These are phyloP conservation scores for Plusia festucae DNA, from an alignment of 2,888 invertebrate genomes.

Conservation along the genomic window DNA sequence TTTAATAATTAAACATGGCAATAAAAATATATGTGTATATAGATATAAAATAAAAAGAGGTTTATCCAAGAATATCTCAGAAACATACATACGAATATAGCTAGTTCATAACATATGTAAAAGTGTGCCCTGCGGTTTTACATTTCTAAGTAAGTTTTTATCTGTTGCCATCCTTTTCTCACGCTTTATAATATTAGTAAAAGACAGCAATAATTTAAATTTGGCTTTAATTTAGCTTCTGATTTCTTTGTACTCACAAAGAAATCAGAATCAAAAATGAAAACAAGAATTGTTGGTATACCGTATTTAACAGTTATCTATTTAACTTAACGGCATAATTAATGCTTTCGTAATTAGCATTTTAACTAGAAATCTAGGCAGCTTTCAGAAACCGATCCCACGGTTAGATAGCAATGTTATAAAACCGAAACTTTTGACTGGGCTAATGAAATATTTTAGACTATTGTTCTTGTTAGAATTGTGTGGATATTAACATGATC, in stretches of 20 bases:
- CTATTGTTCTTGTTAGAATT: conserved; percentile 5
- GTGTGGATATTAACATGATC: conserved; percentile 46
- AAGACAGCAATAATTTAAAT: no score
- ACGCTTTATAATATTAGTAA: no score
- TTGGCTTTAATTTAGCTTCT: no score
- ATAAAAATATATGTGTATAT: conserved; percentile 2
- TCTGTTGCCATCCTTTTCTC: no score
- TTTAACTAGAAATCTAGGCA: conserved; percentile 39
- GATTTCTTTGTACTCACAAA: no score
- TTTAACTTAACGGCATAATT: conserved; percentile 21
- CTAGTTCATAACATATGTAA: no score
- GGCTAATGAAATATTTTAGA: conserved; percentile 57
- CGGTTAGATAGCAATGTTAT: conserved; percentile 58
- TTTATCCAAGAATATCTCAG: background rate
- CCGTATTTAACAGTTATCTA: background rate
- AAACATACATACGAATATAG: background rate
- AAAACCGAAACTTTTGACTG: conserved; percentile 45
- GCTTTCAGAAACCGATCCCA: conserved; percentile 56
- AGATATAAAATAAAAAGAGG: background rate
- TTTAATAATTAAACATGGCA: conserved; percentile 7
- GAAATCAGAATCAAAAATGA: no score
- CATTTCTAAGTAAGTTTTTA: no score
- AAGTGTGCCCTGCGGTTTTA: no score
- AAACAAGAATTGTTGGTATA: no score
- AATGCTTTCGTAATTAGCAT: conserved; percentile 25